Evolutionary conservation across 1,140 invertebrate genomes (phyloP), one percentile per base, ranked within the genome.

Genomic region (Drosophila ficusphila): DNA sequence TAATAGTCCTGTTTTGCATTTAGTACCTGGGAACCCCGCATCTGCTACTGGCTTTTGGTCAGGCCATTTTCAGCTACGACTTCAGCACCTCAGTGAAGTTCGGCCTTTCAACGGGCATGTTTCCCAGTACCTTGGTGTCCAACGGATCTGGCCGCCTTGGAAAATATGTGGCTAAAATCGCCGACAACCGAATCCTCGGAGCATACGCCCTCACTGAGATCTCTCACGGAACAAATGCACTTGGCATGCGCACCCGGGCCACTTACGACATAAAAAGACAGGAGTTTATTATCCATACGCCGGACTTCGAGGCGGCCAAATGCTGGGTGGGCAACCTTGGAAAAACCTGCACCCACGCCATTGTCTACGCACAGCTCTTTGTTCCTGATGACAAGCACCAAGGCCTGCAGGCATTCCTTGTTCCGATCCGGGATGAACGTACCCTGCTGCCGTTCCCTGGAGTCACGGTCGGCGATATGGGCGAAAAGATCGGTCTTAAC

Each of bases 121-220:
- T 94, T 54, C 75, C 92, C 4, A 93, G 93, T 76, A 92, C 92
- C 0, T 90, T 95, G 12, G 79, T 92, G 33, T 92, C 92, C 0
- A 73, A 93, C 60, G 95, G 95, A 0, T 94, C 93, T 9, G 90
- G 93, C 1, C 93, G 94, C 36, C 94, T 96, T 79, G 90, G 92
- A 25, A 91, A 94, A 19, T 93, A 94, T 82, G 82, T 95, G 9
- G 93, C 94, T 5, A 93, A 93, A 60, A 90, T 92, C n/a, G 91
- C 93, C 33, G 92, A 93, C 21, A 92, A 92, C 11, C 90, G 93
- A 60, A 94, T 95, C 39, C 69, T 91, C 56, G 96, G 96, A n/a
- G 96, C 95, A 81, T 97, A 97, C 92, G 95, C 95, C 0, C 90
- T 98, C 0, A 98, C 97, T 0, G 97, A 98, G 92, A 93, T 98